Conservation (phyloP, 2,888 invertebrate species). For the Parapristionchus giblindavisi region DNA sequence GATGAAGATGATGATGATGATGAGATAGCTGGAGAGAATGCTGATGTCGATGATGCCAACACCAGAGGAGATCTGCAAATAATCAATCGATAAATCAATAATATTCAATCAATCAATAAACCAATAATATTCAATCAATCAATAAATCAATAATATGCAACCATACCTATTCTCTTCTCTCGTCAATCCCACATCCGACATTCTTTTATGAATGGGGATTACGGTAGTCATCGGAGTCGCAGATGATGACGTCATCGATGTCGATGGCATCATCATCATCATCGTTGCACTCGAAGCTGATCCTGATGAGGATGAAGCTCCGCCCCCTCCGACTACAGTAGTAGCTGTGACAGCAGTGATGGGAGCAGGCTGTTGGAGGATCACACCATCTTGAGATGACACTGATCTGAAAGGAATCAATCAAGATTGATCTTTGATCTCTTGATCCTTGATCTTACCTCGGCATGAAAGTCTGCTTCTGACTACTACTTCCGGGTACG, state of each 20-base stretch:
- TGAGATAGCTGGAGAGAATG: conserved; percentile 22
- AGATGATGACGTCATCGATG: conserved; percentile 23
- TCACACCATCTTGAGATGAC: conserved; percentile 66
- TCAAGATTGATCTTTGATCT: neutral
- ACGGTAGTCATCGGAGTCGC: conserved; percentile 16
- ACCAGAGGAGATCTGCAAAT: conserved; percentile 33
- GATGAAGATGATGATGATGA: conserved; percentile 13
- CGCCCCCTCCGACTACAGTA: neutral
- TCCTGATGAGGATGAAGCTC: neutral
- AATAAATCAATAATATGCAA: too few relatives aligned
- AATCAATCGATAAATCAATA: too few relatives aligned
- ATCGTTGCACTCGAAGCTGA: neutral
- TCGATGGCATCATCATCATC: neutral
- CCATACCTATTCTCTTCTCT: conserved; percentile 43
- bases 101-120: too few relatives aligned
- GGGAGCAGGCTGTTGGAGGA: conserved; percentile 39
- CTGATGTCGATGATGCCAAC: conserved; percentile 20
- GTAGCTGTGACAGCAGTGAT: neutral
- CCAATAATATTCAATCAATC: too few relatives aligned
- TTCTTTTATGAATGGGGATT: conserved; percentile 41
- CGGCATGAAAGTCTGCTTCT: conserved; percentile 69
- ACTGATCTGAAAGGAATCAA: conserved; percentile 52
- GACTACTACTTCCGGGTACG: conserved; percentile 69
- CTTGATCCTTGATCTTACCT: conserved; percentile 39
- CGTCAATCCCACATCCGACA: conserved; percentile 50